Conservation (phyloP, 1,140 invertebrate genomes). For the Megalonaias nervosa region DNA sequence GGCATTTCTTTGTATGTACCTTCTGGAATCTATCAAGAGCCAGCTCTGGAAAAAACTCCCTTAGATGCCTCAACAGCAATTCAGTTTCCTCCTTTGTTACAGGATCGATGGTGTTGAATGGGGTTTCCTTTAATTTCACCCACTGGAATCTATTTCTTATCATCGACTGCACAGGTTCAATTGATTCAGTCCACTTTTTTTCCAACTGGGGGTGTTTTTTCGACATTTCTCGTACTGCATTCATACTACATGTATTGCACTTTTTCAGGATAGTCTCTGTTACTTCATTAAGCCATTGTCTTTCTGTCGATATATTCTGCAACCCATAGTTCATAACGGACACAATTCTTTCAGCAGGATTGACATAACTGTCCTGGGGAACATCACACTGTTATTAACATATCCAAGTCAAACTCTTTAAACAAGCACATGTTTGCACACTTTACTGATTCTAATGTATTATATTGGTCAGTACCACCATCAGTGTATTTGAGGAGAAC, state of each 20-base stretch:
- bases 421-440: slow-evolving; percentile 36
- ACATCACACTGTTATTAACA: slow-evolving; percentile 29
- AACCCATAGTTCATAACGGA: slow-evolving; percentile 35
- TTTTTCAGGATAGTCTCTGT: too few relatives aligned
- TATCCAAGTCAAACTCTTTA: slow-evolving; percentile 33
- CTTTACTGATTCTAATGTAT: slow-evolving; percentile 29
- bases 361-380: slow-evolving; percentile 39
- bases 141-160: slow-evolving; percentile 13
- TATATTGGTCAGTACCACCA: slow-evolving; percentile 37
- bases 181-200: not conserved
- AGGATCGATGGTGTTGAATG: slow-evolving; percentile 2
- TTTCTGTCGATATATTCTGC: slow-evolving; percentile 18
- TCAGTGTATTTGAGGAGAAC: slow-evolving; percentile 31
- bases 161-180: not conserved
- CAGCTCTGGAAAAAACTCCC: slow-evolving; percentile 19
- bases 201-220: not conserved
- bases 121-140: slow-evolving; percentile 12
- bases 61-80: slow-evolving; percentile 1
- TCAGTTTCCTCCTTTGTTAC: slow-evolving; percentile 13
- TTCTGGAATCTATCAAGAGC: slow-evolving; percentile 10
- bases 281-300: not conserved
- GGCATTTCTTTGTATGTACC: slow-evolving; percentile 5
- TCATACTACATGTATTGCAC: slow-evolving; percentile 15
- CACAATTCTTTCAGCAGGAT: slow-evolving; percentile 46
- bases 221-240: slow-evolving; percentile 3